Evolutionary conservation across 2,888 invertebrate genomes (phyloP).

Genomic region (Folsomia candida): DNA sequence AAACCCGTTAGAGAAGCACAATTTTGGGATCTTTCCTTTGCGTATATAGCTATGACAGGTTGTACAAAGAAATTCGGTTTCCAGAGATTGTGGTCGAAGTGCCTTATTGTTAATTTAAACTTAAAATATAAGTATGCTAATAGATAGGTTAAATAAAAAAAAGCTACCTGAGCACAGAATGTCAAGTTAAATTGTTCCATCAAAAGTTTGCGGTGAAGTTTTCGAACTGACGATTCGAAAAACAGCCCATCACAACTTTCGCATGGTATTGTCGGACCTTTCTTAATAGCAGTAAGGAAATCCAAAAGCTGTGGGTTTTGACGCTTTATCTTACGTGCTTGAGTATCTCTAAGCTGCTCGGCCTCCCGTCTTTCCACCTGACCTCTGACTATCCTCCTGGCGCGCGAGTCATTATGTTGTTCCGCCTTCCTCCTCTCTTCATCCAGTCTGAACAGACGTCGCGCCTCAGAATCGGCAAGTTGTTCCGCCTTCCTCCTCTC

Average conservation of each 20-base stretch:
- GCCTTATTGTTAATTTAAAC: too few relatives aligned
- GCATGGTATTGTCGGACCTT: not conserved
- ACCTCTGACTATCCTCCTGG: too few relatives aligned
- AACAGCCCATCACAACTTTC: not conserved
- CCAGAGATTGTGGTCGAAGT: not conserved
- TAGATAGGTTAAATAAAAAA: too few relatives aligned
- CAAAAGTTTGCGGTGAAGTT: not conserved
- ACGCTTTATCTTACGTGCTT: not conserved
- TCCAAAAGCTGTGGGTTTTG: not conserved
- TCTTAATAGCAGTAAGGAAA: not conserved
- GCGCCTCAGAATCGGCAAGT: not conserved
- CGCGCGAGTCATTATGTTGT: too few relatives aligned
- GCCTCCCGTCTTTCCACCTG: too few relatives aligned
- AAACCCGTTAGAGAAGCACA: constrained; percentile 25
- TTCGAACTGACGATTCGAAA: not conserved
- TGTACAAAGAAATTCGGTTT: not conserved
- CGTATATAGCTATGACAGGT: too few relatives aligned
- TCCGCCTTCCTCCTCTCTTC: too few relatives aligned
- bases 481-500: not conserved
- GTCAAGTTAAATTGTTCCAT: too few relatives aligned
- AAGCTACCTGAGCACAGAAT: too few relatives aligned
- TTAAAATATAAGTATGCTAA: too few relatives aligned
- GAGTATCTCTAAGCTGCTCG: too few relatives aligned
- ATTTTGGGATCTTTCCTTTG: too few relatives aligned
- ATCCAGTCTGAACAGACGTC: not conserved